Percentiles rank a stretch among this genome's conserved stretches.
These are phyloP conservation scores for Pogonomyrmex barbatus DNA, from an alignment of 1,140 invertebrate species.

Conservation along the genomic window DNA sequence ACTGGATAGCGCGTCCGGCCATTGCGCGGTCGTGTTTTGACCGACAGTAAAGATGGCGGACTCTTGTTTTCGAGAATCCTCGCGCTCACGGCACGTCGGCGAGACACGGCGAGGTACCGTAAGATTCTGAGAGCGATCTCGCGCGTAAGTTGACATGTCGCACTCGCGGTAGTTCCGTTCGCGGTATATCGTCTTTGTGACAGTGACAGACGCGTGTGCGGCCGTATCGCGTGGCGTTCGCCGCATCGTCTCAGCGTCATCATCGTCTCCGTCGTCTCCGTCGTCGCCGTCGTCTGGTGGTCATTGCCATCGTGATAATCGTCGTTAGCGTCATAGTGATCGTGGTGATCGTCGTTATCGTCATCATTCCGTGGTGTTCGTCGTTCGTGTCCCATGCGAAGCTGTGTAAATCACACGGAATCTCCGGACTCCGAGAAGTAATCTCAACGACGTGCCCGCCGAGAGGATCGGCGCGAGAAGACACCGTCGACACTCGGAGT, in stretches of 20 bases:
- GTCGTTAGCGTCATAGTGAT: not conserved
- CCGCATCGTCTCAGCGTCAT: conserved; percentile 37
- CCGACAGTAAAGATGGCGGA: conserved; percentile 80
- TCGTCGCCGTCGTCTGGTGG: conserved; percentile 7
- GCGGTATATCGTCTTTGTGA: conserved; percentile 20
- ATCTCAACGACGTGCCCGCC: conserved; percentile 26
- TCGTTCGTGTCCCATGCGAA: not conserved
- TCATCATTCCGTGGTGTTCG: not conserved
- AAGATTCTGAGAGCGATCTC: conserved; percentile 43
- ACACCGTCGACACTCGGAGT: not conserved
- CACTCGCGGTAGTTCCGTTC: conserved; percentile 4
- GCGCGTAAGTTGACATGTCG: conserved; percentile 63
- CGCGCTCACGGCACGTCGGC: conserved; percentile 36
- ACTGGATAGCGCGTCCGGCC: conserved; percentile 68
- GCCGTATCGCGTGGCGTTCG: conserved; percentile 1
- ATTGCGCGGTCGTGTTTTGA: conserved; percentile 80
- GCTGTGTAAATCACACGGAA: conserved; percentile 23
- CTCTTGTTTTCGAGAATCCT: conserved; percentile 75
- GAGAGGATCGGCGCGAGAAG: not conserved
- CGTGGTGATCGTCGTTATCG: not conserved
- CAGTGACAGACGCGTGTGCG: not conserved
- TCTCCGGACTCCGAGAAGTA: not conserved
- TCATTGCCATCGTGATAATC: not conserved
- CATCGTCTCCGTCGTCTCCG: not conserved
- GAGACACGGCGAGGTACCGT: not conserved